Evolutionary conservation across 2,888 invertebrate genomes (phyloP).

Genomic region (Lapara coniferarum): DNA sequence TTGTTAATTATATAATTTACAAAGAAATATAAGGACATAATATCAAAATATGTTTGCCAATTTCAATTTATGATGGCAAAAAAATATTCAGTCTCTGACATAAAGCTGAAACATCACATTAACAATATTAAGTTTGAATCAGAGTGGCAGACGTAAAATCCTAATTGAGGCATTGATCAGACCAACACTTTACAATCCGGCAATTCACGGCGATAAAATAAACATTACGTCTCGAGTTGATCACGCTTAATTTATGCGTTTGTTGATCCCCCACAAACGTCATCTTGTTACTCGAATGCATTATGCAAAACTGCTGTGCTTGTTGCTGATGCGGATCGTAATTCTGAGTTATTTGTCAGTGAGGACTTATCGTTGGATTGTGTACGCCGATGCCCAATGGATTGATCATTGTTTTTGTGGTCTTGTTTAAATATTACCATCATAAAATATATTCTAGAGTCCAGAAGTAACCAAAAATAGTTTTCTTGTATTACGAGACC

Average conservation of each 20-base stretch:
- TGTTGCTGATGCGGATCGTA: neutral
- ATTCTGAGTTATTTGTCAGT: neutral
- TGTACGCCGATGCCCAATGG: neutral
- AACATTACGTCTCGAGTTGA: constrained; percentile 11
- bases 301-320: constrained; percentile 7
- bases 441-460: too few species aligned
- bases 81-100: too few species aligned
- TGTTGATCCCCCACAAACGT: constrained; percentile 12
- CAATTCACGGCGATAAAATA: constrained; percentile 17
- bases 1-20: too few species aligned
- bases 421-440: neutral
- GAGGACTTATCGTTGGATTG: neutral
- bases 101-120: neutral
- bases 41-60: too few species aligned
- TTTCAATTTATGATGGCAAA: too few species aligned
- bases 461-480: too few species aligned
- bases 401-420: neutral
- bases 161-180: constrained; percentile 1
- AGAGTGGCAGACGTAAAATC: neutral
- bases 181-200: constrained; percentile 7
- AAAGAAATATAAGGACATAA: too few species aligned
- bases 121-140: neutral
- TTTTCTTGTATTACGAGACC: neutral
- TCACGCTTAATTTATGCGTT: constrained; percentile 20
- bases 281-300: constrained; percentile 19